Conservation (phyloP, 2,113 vertebrate genomes). For the Lophotis ruficrista region DNA sequence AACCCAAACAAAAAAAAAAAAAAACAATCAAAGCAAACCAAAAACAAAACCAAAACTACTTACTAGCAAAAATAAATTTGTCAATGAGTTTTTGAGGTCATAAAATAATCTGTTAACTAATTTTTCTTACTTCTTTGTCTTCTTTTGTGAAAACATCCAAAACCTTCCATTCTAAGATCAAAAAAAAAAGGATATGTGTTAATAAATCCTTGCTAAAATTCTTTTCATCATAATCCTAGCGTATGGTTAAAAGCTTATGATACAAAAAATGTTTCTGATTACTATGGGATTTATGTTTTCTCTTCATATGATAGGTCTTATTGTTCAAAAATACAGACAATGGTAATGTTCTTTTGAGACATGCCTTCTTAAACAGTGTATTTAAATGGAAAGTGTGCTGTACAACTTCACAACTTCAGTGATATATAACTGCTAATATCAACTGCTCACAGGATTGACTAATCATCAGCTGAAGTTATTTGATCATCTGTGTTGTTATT, state of each 20-base stretch:
- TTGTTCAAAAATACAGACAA: not conserved
- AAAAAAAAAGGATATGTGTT: not conserved
- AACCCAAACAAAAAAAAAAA: not conserved
- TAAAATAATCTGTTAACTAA: not conserved
- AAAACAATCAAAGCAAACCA: not conserved
- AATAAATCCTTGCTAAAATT: not conserved
- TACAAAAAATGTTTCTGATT: not conserved
- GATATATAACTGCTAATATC: rapidly evolving
- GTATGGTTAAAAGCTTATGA: not conserved
- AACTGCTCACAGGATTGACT: not conserved
- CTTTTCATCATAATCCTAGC: not conserved
- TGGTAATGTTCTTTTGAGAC: not conserved
- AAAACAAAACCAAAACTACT: not conserved
- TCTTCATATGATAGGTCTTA: not conserved
- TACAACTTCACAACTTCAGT: not conserved
- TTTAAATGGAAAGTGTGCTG: not conserved
- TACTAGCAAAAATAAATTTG: not conserved
- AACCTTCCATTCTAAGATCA: not conserved
- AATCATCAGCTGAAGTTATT: not conserved
- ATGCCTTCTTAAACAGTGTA: not conserved
- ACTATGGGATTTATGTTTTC: not conserved
- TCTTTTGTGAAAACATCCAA: not conserved
- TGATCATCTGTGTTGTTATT: not conserved
- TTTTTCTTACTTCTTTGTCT: not conserved
- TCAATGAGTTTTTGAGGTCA: not conserved